Evolutionary conservation across 2,797 vertebrate species (phyloP).

Genomic region (Avahi laniger): DNA sequence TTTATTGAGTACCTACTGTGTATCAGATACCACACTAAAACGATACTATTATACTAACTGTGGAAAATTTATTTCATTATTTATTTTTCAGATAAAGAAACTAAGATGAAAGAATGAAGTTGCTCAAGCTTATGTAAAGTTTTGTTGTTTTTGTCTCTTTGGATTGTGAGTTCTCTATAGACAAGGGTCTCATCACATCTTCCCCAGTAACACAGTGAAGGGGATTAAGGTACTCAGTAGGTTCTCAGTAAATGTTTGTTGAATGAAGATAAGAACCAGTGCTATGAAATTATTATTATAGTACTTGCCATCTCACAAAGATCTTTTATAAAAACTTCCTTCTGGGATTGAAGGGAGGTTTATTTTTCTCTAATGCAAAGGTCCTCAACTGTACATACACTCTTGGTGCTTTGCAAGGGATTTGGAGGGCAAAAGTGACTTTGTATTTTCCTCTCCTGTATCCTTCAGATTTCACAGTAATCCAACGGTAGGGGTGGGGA

Average conservation of each 20-base stretch:
- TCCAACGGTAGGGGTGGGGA: neutral
- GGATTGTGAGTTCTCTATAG: neutral
- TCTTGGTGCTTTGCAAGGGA: neutral
- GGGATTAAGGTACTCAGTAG: neutral
- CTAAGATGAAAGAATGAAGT: neutral
- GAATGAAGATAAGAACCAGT: neutral
- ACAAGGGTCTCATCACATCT: neutral
- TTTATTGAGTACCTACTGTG: neutral
- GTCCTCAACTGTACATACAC: neutral
- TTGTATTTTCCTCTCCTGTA: neutral
- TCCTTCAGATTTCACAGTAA: neutral
- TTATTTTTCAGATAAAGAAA: neutral
- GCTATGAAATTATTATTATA: neutral
- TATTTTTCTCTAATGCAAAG: neutral
- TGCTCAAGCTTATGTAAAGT: neutral
- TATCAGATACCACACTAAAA: neutral
- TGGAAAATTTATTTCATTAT: neutral
- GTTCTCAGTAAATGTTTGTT: neutral
- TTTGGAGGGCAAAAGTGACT: neutral
- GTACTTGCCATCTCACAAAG: neutral
- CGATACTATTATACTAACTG: neutral
- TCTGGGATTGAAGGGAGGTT: neutral
- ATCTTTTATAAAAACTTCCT: neutral
- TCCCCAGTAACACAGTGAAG: neutral
- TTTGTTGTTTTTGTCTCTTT: neutral